phyloP scores from a whole-genome alignment of 1,140 invertebrate species.

The Cherax quadricarinatus region DNA sequence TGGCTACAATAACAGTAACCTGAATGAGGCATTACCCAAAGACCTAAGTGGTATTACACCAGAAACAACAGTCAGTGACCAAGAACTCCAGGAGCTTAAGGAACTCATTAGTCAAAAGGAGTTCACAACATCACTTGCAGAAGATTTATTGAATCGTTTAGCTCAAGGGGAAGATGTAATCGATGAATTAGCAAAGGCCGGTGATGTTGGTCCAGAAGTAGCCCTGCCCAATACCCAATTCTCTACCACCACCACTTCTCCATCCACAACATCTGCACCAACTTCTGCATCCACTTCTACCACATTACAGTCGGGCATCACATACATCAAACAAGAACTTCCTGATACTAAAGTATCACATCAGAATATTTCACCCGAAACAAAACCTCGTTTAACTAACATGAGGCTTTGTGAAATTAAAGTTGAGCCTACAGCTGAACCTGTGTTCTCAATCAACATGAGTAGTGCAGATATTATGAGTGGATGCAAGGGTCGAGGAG shows the following conservation, averaged over 20 bases:
- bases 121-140: constrained; percentile 85
- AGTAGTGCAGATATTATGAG: constrained; percentile 76
- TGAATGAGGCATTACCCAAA: constrained; percentile 69
- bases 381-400: constrained; percentile 52
- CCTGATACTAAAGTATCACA: constrained; percentile 38
- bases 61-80: constrained; percentile 79
- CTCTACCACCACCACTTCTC: constrained; percentile 60
- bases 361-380: constrained; percentile 21
- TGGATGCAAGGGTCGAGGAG: constrained; percentile 77
- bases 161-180: constrained; percentile 73
- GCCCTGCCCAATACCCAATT: constrained; percentile 72
- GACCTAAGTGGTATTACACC: constrained; percentile 67
- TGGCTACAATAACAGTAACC: constrained; percentile 53
- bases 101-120: constrained; percentile 85
- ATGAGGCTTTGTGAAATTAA: constrained; percentile 57
- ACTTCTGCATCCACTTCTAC: constrained; percentile 34
- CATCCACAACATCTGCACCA: constrained; percentile 49
- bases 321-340: constrained; percentile 70
- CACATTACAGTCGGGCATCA: constrained; percentile 42
- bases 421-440: constrained; percentile 66
- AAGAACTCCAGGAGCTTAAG: constrained; percentile 84
- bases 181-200: constrained; percentile 72
- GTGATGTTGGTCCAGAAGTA: constrained; percentile 71
- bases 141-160: constrained; percentile 87
- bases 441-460: constrained; percentile 76